phyloP scores from a whole-genome alignment of 2,888 invertebrate species.

The Aricia artaxerxes region DNA sequence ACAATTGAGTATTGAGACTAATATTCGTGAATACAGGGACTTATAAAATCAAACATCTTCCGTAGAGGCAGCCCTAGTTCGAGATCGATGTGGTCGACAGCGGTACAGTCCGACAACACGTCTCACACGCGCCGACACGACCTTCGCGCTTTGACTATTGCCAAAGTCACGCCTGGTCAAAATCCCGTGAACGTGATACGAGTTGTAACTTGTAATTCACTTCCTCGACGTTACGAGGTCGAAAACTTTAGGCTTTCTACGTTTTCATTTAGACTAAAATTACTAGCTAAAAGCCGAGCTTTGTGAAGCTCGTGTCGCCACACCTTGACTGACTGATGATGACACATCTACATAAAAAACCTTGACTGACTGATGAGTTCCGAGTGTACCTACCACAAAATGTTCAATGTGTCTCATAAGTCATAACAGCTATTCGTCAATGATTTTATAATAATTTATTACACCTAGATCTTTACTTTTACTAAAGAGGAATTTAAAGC shows the following conservation, averaged over 20 bases:
- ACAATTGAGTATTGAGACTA: too few relatives aligned
- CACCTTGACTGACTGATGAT: too few relatives aligned
- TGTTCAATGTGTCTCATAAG: too few relatives aligned
- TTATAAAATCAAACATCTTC: background rate
- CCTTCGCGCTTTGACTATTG: slow-evolving; percentile 29
- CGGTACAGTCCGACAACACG: slow-evolving; percentile 24
- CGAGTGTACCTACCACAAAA: too few relatives aligned
- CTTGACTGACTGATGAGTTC: too few relatives aligned
- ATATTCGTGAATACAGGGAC: too few relatives aligned
- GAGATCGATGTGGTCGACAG: slow-evolving; percentile 16
- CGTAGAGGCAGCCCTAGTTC: background rate
- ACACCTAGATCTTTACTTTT: background rate
- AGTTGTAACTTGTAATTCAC: background rate
- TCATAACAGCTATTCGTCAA: too few relatives aligned
- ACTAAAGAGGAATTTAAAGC: too few relatives aligned
- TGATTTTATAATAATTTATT: background rate
- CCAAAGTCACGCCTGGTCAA: slow-evolving; percentile 27
- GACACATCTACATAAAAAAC: too few relatives aligned
- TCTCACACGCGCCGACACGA: slow-evolving; percentile 27
- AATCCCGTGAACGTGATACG: slow-evolving; percentile 7
- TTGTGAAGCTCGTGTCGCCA: too few relatives aligned
- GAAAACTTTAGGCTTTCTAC: background rate
- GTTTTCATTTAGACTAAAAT: background rate
- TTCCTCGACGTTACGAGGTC: slow-evolving; percentile 20
- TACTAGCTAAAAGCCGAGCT: too few relatives aligned